A percentile compares a stretch with the other conserved stretches of the same genome.
phyloP scores from a whole-genome alignment of 1,140 invertebrate genomes.

The Musca domestica region DNA sequence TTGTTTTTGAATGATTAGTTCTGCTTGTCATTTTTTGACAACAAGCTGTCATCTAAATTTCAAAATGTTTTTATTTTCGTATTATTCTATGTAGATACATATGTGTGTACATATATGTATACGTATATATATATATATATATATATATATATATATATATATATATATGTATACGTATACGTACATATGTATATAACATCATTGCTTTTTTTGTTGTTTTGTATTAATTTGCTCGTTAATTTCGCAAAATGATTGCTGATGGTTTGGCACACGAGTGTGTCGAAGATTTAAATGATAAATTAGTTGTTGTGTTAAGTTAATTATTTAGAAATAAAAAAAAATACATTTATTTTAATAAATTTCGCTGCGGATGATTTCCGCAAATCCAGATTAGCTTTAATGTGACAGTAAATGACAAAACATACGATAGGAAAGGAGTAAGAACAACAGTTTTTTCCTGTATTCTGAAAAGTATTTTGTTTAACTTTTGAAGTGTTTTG shows the following conservation, averaged over 20 bases:
- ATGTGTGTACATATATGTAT: too few relatives aligned
- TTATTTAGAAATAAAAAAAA: conserved; percentile 8
- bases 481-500: too few relatives aligned
- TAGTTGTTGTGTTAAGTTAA: conserved; percentile 12
- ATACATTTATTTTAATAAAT: too few relatives aligned
- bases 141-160: too few relatives aligned
- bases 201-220: background rate
- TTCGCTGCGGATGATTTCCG: too few relatives aligned
- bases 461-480: too few relatives aligned
- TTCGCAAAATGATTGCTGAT: background rate
- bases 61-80: background rate
- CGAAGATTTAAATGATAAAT: conserved; percentile 1
- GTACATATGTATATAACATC: too few relatives aligned
- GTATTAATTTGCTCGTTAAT: background rate
- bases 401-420: background rate
- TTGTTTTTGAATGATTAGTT: conserved; percentile 11
- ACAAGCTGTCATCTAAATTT: conserved; percentile 14
- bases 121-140: too few relatives aligned
- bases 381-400: too few relatives aligned
- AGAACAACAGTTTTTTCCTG: background rate
- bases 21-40: conserved; percentile 15
- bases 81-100: background rate
- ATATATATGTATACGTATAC: too few relatives aligned
- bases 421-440: background rate
- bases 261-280: too few relatives aligned